phyloP scores from a whole-genome alignment of 2,797 vertebrate genomes.

The Parotocinclus haroldoi region DNA sequence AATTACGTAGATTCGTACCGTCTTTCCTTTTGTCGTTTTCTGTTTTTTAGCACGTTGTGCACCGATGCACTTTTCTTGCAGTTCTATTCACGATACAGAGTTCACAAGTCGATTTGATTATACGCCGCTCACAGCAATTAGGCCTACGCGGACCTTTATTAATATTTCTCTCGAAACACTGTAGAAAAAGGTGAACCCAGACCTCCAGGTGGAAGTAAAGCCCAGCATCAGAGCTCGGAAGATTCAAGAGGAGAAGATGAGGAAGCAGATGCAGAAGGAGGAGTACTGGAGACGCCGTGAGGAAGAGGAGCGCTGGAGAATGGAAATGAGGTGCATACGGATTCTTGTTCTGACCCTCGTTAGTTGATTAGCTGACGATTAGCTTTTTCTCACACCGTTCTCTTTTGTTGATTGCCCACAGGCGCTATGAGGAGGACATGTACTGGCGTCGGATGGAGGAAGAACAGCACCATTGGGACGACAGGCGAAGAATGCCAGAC shows the following conservation, averaged over 20 bases:
- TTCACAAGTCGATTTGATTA: too few relatives aligned
- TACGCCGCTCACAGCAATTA: too few relatives aligned
- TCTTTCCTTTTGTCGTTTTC: too few relatives aligned
- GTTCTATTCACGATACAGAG: too few relatives aligned
- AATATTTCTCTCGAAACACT: background rate
- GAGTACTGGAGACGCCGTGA: slow-evolving; percentile 96
- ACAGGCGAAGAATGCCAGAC: slow-evolving; percentile 88
- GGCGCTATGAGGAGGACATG: slow-evolving; percentile 97
- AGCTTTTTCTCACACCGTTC: background rate
- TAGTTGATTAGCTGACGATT: background rate
- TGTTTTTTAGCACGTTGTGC: too few relatives aligned
- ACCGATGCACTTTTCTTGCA: too few relatives aligned
- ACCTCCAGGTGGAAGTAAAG: slow-evolving; percentile 97
- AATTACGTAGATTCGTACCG: too few relatives aligned
- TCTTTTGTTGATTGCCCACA: slow-evolving; percentile 51
- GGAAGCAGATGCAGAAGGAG: slow-evolving; percentile 98
- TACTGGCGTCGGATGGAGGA: slow-evolving; percentile 98
- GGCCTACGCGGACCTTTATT: too few relatives aligned
- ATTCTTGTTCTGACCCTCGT: background rate
- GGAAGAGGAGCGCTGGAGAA: slow-evolving; percentile 96
- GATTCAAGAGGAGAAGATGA: slow-evolving; percentile 98
- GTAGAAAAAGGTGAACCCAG: slow-evolving; percentile 98
- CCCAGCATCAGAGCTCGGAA: slow-evolving; percentile 95
- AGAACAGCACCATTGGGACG: slow-evolving; percentile 97
- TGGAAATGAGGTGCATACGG: slow-evolving; percentile 89